Conservation (phyloP, 2,113 vertebrate species). For the Oxyruncus cristatus region DNA sequence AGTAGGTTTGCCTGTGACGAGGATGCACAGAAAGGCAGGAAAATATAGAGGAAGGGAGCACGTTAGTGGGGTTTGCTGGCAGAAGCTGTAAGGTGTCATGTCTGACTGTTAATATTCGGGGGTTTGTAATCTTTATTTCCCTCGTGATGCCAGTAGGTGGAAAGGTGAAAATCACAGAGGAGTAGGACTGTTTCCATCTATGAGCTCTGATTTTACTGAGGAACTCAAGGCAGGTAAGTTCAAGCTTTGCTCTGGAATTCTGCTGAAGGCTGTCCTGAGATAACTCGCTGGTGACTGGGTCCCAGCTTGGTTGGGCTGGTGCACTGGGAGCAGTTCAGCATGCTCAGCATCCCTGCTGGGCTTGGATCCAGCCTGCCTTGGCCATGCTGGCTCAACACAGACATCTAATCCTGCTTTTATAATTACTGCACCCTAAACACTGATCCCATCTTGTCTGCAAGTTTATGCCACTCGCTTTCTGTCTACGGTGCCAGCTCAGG, state of each 20-base stretch:
- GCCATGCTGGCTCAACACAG: background rate
- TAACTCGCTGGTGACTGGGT: background rate
- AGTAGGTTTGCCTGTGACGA: background rate
- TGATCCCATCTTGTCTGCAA: fast-evolving
- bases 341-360: background rate
- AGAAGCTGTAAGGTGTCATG: background rate
- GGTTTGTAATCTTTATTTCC: background rate
- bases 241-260: background rate
- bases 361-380: background rate
- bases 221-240: background rate
- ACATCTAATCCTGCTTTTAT: background rate
- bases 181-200: background rate
- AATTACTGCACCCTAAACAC: background rate
- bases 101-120: background rate
- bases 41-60: background rate
- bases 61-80: background rate
- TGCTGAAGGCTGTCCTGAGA: background rate
- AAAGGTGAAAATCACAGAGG: background rate
- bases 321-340: background rate
- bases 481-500: fast-evolving
- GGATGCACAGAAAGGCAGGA: background rate
- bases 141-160: background rate
- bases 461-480: no score
- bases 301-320: background rate
- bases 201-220: background rate